phyloP scores from a whole-genome alignment of 2,888 invertebrate genomes.

The Heliconius cydno region DNA sequence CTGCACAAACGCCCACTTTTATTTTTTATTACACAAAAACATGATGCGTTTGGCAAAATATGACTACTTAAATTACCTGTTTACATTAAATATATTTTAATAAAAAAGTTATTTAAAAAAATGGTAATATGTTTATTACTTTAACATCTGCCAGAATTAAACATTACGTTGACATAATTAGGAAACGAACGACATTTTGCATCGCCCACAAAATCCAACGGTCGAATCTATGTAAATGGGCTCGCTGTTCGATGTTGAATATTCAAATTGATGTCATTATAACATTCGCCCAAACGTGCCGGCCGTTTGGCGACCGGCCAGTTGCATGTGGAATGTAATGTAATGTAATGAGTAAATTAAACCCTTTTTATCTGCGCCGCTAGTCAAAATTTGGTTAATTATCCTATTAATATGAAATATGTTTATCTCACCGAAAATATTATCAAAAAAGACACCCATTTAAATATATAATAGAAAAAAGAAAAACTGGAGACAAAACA shows the following conservation, averaged over 20 bases:
- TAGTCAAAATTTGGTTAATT: constrained; percentile 45
- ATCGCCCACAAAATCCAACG: constrained; percentile 79
- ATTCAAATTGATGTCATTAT: constrained; percentile 84
- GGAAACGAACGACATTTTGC: constrained; percentile 74
- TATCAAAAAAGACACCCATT: background rate
- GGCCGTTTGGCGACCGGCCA: constrained; percentile 79
- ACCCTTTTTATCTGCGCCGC: constrained; percentile 68
- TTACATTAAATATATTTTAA: constrained; percentile 15
- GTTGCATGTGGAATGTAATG: constrained; percentile 71
- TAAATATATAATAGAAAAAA: constrained; percentile 9
- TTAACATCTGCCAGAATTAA: constrained; percentile 42
- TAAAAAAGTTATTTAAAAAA: constrained; percentile 15
- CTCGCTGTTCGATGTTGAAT: constrained; percentile 82
- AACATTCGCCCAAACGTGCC: constrained; percentile 77
- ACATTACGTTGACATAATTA: constrained; percentile 62
- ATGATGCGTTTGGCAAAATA: constrained; percentile 72
- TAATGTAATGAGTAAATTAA: constrained; percentile 80
- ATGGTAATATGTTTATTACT: constrained; percentile 14
- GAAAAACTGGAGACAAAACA: constrained; percentile 78
- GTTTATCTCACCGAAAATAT: background rate
- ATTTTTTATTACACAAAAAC: constrained; percentile 72
- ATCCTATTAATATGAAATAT: constrained; percentile 8
- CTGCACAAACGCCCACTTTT: constrained; percentile 78
- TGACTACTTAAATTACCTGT: constrained; percentile 45
- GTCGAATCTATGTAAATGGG: constrained; percentile 82